Conservation (phyloP, 53 echinoderm and acorn worm species). For the Holothuria leucospilota region DNA sequence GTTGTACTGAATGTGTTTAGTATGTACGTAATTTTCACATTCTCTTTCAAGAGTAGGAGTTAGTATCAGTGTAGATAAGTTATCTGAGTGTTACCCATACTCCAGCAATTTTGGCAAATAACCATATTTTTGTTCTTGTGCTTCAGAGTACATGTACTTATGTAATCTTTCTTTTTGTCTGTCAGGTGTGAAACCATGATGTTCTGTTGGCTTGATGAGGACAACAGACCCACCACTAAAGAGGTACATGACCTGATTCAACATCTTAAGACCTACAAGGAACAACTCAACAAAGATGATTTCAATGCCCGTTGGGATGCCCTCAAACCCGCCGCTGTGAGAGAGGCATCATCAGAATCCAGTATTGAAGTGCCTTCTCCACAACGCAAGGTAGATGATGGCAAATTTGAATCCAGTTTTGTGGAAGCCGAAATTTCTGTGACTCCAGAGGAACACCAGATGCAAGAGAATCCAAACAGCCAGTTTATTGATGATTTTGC, state of each 20-base stretch:
- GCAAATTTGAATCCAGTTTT: background rate
- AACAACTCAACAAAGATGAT: slow-evolving; percentile 78
- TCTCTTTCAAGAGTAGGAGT: too few relatives aligned
- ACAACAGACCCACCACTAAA: slow-evolving; percentile 82
- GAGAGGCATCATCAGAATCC: slow-evolving; percentile 82
- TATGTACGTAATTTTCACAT: too few relatives aligned
- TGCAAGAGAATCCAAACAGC: background rate
- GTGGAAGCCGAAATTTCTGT: slow-evolving; percentile 23
- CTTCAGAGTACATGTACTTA: too few relatives aligned
- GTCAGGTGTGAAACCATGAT: slow-evolving; percentile 97
- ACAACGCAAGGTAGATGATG: slow-evolving; percentile 12
- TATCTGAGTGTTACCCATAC: too few relatives aligned
- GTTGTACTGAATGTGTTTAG: too few relatives aligned
- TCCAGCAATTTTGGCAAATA: too few relatives aligned
- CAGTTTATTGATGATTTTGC: slow-evolving; percentile 29
- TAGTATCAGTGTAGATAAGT: too few relatives aligned
- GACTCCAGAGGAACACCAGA: slow-evolving; percentile 21
- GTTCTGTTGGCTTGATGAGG: slow-evolving; percentile 92
- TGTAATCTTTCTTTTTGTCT: background rate
- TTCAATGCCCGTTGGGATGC: slow-evolving; percentile 85
- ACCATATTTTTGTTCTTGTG: too few relatives aligned
- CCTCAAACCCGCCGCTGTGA: slow-evolving; percentile 68
- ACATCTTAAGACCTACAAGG: slow-evolving; percentile 80
- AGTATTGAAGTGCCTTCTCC: slow-evolving; percentile 50
- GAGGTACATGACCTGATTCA: slow-evolving; percentile 81